Evolutionary conservation across 2,888 invertebrate genomes (phyloP).

Genomic region (Subacronicta megacephala): DNA sequence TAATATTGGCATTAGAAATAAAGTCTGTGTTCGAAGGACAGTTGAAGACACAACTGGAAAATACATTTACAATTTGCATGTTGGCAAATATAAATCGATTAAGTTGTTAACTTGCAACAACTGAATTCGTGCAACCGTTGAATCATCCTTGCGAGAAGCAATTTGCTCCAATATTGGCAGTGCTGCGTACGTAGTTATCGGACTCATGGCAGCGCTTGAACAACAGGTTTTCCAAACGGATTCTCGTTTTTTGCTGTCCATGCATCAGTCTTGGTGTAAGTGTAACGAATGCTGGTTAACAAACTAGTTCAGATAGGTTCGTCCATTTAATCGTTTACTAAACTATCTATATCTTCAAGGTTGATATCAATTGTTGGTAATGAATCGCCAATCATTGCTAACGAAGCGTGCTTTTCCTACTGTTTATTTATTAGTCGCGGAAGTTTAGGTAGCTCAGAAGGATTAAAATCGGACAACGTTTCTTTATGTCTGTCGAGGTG

Average conservation of each 20-base stretch:
- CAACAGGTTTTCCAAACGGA: conserved; percentile 44
- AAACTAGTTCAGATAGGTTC: conserved; percentile 43
- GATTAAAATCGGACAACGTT: conserved; percentile 9
- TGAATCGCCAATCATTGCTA: conserved; percentile 27
- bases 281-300: conserved; percentile 29
- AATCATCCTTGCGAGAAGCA: conserved; percentile 62
- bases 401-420: conserved; percentile 23
- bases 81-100: conserved; percentile 44
- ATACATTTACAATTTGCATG: conserved; percentile 17
- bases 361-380: conserved; percentile 28
- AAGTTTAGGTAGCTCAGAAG: conserved; percentile 9
- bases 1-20: no score
- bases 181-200: conserved; percentile 52
- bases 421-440: conserved; percentile 7
- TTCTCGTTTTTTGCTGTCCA: conserved; percentile 32
- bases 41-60: conserved; percentile 9
- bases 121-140: conserved; percentile 34
- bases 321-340: conserved; percentile 17
- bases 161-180: conserved; percentile 57
- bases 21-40: neutral
- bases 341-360: conserved; percentile 31
- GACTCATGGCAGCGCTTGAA: conserved; percentile 12
- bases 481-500: conserved; percentile 26
- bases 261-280: conserved; percentile 16
- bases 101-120: conserved; percentile 17